A percentile compares a stretch with the other conserved stretches of the same genome.
phyloP scores from a whole-genome alignment of 2,888 invertebrate species.

The Acanthoscelides obtectus region DNA sequence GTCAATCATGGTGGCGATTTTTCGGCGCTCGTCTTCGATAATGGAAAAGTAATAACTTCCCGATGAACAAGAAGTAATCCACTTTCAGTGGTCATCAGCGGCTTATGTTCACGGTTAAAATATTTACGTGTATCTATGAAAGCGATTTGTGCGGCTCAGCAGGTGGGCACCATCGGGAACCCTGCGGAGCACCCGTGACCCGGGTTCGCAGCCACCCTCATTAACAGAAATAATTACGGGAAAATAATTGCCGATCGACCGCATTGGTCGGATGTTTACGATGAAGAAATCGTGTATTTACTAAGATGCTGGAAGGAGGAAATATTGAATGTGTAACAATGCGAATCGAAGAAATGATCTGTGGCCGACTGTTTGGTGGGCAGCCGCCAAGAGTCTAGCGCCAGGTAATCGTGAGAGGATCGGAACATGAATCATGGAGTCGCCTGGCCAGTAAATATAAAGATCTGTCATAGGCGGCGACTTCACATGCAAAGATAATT shows the following conservation, averaged over 20 bases:
- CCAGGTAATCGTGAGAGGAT: background rate
- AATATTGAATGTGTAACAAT: background rate
- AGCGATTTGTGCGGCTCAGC: constrained; percentile 37
- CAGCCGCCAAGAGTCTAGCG: background rate
- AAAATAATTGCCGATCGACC: background rate
- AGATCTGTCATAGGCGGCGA: no score
- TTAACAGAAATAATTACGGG: constrained; percentile 27
- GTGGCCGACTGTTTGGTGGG: background rate
- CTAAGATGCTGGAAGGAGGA: background rate
- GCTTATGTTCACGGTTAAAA: constrained; percentile 3
- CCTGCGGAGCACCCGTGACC: constrained; percentile 38
- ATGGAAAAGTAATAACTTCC: background rate
- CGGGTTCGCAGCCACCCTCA: constrained; percentile 44
- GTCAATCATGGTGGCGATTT: background rate
- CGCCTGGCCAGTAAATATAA: no score
- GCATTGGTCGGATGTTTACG: background rate
- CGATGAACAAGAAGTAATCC: background rate
- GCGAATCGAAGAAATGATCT: background rate
- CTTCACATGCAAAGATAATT: no score
- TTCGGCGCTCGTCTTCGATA: background rate
- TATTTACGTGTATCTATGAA: constrained; percentile 30
- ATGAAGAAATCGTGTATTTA: background rate
- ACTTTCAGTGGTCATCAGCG: background rate
- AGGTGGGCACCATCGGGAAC: constrained; percentile 34
- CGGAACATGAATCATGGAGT: background rate